Evolutionary conservation across 2,888 invertebrate genomes (phyloP), one percentile per base, ranked within the genome.

Genomic region (Hypomecis atomaria): DNA sequence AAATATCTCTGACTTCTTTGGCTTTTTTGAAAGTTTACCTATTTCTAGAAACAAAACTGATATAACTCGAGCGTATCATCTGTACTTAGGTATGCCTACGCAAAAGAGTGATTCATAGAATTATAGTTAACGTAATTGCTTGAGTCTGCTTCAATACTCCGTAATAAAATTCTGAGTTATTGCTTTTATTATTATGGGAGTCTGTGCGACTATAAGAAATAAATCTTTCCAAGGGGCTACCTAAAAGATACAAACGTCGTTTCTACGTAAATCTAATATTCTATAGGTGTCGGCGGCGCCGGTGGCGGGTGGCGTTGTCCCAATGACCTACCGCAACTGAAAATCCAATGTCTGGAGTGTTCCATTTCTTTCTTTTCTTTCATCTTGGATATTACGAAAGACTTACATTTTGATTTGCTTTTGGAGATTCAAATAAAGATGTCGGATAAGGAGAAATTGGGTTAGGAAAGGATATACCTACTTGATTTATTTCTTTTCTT

Each of bases 321-420:
- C 38, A 52, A 37, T 62, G 62, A 56, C 62, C 62, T 62, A 56
- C 62, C 56, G 50, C 52, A 56, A 62, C 56, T 7, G 38, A 45
- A 56, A 45, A 47, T n/a, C 56, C 50, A 7, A 59, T 43, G 23
- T 36, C 47, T 47, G 47, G 38, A 56, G 42, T 11, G 11, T 45
- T 55, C 36, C 37, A 44, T 56, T 56, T 45, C n/a, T 56, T 56
- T 45, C n/a, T 53, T 42, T 43, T 34, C 9, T 43, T 40, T n/a
- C n/a, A 36, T 6, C 42, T 48, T 23, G 13, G 7, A 44, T 33
- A 7, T 42, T 52, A 5, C 23, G 38, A 40, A 36, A 48, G 48
- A 36, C n/a, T 33, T 9, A 49, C 36, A 7, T 7, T 37, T 11
- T 49, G 6, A 7, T 49, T 49, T 47, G 47, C 33, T 9, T 13